Conservation (phyloP, 2,113 vertebrate species). For the Casuarius casuarius region DNA sequence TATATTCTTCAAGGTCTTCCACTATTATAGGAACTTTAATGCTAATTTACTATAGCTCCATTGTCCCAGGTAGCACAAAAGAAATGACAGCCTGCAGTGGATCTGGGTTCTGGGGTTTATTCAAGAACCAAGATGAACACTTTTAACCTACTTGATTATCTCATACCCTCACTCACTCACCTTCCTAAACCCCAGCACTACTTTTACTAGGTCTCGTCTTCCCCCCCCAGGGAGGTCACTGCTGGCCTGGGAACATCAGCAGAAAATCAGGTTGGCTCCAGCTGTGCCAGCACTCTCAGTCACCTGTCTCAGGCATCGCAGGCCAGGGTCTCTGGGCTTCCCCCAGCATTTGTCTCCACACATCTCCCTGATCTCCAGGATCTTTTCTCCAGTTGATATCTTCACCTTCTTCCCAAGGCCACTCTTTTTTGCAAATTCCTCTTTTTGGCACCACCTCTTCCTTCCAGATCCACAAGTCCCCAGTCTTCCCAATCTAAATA, state of each 20-base stretch:
- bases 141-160: neutral
- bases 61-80: neutral
- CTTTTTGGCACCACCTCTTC: neutral
- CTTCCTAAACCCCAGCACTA: neutral
- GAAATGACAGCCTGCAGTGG: neutral
- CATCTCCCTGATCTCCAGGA: neutral
- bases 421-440: neutral
- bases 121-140: neutral
- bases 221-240: too few species aligned
- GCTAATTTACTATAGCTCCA: neutral
- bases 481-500: neutral
- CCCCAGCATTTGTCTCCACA: neutral
- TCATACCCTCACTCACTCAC: neutral
- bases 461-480: neutral
- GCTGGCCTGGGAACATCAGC: too few species aligned
- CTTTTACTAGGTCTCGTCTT: fast-evolving
- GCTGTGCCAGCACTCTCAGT: neutral
- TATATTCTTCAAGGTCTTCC: neutral
- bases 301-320: neutral
- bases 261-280: too few species aligned
- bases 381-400: neutral
- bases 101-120: neutral
- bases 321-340: neutral
- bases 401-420: neutral
- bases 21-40: neutral